phyloP scores from a whole-genome alignment of 2,888 invertebrate species.

The Chymomyza procnemis region DNA sequence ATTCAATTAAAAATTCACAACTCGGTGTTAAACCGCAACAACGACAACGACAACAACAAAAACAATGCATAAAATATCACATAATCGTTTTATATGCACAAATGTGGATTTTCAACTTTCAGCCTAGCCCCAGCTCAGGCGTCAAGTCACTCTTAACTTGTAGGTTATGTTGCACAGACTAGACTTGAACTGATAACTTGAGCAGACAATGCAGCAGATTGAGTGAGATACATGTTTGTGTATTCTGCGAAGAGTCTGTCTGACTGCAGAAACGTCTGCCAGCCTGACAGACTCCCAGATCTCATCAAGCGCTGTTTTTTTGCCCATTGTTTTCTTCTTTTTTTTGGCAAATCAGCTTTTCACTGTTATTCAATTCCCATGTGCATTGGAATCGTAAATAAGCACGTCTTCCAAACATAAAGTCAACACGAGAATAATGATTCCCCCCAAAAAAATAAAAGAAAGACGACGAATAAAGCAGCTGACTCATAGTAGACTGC shows the following conservation, averaged over 20 bases:
- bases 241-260: too few relatives aligned
- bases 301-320: not conserved
- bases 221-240: not conserved
- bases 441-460: too few relatives aligned
- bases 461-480: not conserved
- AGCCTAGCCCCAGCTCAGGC: not conserved
- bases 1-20: not conserved
- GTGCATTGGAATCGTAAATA: not conserved
- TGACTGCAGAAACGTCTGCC: not conserved
- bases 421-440: not conserved
- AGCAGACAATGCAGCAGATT: not conserved
- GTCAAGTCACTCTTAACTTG: not conserved
- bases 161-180: not conserved
- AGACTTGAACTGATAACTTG: not conserved
- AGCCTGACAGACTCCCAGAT: not conserved
- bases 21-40: not conserved
- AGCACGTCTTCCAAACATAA: not conserved
- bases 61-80: not conserved
- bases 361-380: not conserved
- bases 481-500: not conserved
- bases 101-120: not conserved
- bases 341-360: not conserved
- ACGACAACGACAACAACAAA: not conserved
- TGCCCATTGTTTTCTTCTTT: not conserved
- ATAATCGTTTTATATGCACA: not conserved